These are phyloP conservation scores for Linnaemya tessellans DNA, from an alignment of 2,888 invertebrate genomes.

Conservation along the genomic window DNA sequence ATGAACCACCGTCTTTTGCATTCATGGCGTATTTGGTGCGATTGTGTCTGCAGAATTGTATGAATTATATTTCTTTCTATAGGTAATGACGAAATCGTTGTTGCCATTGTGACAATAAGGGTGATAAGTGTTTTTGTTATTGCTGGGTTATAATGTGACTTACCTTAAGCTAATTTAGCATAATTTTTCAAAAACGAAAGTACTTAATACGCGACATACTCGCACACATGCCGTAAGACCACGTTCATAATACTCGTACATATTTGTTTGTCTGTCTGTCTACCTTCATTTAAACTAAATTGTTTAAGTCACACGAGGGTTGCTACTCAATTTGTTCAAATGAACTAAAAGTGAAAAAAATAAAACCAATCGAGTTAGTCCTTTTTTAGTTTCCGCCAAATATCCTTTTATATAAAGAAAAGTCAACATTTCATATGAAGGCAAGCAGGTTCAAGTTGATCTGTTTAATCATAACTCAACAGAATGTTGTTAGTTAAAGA, in stretches of 20 bases:
- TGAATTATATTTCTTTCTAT: slow-evolving; percentile 56
- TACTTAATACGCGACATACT: slow-evolving; percentile 46
- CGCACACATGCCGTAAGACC: slow-evolving; percentile 20
- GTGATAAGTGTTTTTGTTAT: slow-evolving; percentile 66
- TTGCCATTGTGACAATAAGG: slow-evolving; percentile 66
- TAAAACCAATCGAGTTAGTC: too few relatives aligned
- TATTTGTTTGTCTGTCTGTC: slow-evolving; percentile 62
- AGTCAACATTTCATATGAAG: too few relatives aligned
- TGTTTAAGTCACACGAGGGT: slow-evolving; percentile 28
- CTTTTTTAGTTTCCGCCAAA: too few relatives aligned
- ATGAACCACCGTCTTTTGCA: slow-evolving; percentile 41
- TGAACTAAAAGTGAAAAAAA: not conserved
- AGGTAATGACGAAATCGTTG: slow-evolving; percentile 60
- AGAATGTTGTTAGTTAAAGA: too few relatives aligned
- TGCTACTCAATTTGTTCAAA: not conserved
- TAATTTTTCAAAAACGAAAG: slow-evolving; percentile 69
- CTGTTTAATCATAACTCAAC: too few relatives aligned
- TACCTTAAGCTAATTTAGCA: slow-evolving; percentile 70
- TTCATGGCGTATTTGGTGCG: not conserved
- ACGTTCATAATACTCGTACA: slow-evolving; percentile 29
- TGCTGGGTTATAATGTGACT: slow-evolving; percentile 58
- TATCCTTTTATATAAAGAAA: too few relatives aligned
- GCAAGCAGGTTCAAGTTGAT: too few relatives aligned
- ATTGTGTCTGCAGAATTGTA: slow-evolving; percentile 1
- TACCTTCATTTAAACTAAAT: slow-evolving; percentile 59